A percentile compares a stretch with the other conserved stretches of the same genome.
Evolutionary conservation across 2,113 vertebrate species (phyloP).

Genomic region (Alligator sinensis): DNA sequence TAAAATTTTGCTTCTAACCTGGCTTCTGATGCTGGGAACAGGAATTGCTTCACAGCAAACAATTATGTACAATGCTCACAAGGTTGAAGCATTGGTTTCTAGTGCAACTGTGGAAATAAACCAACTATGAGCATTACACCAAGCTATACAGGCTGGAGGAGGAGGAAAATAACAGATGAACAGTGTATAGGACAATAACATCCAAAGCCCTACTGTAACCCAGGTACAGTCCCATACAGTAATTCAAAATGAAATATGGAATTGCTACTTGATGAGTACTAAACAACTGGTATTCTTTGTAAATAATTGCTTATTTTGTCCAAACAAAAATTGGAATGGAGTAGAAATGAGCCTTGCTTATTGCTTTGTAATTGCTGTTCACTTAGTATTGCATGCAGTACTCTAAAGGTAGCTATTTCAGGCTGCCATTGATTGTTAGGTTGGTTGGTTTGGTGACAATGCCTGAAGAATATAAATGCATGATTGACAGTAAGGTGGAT

Average conservation of each 20-base stretch:
- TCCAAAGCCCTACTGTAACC: neutral
- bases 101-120: neutral
- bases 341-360: neutral
- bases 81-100: neutral
- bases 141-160: neutral
- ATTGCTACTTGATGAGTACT: neutral
- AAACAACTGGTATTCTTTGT: neutral
- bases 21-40: neutral
- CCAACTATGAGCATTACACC: neutral
- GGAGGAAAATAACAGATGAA: neutral
- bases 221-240: neutral
- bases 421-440: neutral
- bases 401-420: neutral
- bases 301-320: neutral
- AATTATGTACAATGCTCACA: neutral
- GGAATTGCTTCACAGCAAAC: neutral
- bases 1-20: neutral
- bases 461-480: neutral
- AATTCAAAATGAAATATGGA: neutral
- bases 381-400: neutral
- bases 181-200: neutral
- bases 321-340: neutral
- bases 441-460: neutral
- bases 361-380: neutral
- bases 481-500: neutral